Base-by-base conservation (phyloP, 2,113 vertebrate species). In the Anolis sagrei region DNA sequence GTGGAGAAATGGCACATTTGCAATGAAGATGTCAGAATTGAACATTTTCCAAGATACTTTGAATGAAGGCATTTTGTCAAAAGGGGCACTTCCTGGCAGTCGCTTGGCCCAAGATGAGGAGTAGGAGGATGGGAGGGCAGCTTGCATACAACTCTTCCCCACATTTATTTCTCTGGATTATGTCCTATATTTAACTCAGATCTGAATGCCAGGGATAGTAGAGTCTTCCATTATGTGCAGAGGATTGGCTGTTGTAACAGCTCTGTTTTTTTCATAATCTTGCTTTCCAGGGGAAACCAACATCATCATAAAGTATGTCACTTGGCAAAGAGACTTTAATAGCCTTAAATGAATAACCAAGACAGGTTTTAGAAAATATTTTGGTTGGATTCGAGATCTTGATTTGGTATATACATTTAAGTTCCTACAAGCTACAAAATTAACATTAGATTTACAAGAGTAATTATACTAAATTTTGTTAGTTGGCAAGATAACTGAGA, bases 141-240 rank as follows among this genome's bases (percentile, higher is more conserved):
- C 81, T 76, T 54, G 82, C 77, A 72, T 88, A 61, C 70, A 74
- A 7, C 54, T 10, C 1, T 75, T 87, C 80, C 90, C 89, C 11
- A 0, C 89, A 75, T 92, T 88, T 86, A 90, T 88, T 58, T 21
- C 48, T 36, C 73, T 29, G 81, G 14, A 51, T 64, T 36, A 49
- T 79, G 89, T 89, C 32, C 91, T 92, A 85, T 92, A 91, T 92
- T 82, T 86, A 88, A 61, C 21, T n/a, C 4, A 70, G 89, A 68
- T 13, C 8, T 87, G 73, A 78, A 69, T 73, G 54, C 76, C 81
- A 21, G 44, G 27, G 70, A 73, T 66, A 51, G 44, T 18, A 51
- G 13, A 81, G 66, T n/a, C 58, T 70, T 10, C 10, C 61, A 34
- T 27, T 32, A 77, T 29, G 51, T 14, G 29, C 83, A 4, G n/a